These are phyloP conservation scores for Crotalus viridis DNA, from an alignment of 2,113 vertebrate species.

Conservation along the genomic window DNA sequence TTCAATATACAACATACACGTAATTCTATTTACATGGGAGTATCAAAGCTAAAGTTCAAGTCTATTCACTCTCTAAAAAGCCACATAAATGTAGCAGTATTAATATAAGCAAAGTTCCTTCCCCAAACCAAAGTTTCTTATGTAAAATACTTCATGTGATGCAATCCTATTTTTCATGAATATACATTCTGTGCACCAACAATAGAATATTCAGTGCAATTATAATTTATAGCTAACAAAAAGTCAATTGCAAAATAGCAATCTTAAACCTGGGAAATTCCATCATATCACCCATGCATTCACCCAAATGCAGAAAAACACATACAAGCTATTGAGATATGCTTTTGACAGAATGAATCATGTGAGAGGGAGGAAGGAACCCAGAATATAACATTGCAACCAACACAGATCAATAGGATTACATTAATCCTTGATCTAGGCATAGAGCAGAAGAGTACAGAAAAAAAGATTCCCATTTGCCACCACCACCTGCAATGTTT, in stretches of 20 bases:
- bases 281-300: neutral
- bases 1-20: neutral
- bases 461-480: neutral
- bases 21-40: neutral
- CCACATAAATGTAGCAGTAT: neutral
- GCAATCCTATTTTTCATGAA: neutral
- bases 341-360: neutral
- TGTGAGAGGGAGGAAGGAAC: neutral
- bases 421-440: neutral
- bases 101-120: neutral
- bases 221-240: neutral
- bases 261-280: neutral
- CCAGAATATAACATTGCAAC: neutral
- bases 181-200: neutral
- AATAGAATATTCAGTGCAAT: neutral
- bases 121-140: neutral
- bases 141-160: neutral
- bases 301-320: neutral
- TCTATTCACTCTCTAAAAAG: neutral
- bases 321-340: neutral
- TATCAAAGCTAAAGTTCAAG: neutral
- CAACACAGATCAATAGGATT: neutral
- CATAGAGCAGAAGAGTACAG: neutral
- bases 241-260: neutral
- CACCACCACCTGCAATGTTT: neutral